Evolutionary conservation across 2,797 vertebrate genomes (phyloP).

Genomic region (Pseudocheirus occidentalis): DNA sequence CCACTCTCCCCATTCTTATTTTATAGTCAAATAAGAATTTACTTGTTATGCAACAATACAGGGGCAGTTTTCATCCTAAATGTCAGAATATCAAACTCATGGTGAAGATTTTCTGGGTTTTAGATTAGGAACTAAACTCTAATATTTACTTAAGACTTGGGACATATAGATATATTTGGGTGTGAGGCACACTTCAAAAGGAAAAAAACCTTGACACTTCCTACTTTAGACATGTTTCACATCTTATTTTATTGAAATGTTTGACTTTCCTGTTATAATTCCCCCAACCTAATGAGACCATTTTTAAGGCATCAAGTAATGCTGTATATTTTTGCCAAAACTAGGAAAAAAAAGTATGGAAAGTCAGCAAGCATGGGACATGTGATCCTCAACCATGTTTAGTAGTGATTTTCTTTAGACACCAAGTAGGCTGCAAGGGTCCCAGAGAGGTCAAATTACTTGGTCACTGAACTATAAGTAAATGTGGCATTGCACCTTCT

Average conservation of each 20-base stretch:
- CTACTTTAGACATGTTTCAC: neutral
- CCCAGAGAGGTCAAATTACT: neutral
- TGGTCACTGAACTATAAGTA: neutral
- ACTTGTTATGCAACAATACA: neutral
- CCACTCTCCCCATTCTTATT: neutral
- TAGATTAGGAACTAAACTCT: no score
- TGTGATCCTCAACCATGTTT: neutral
- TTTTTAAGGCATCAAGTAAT: neutral
- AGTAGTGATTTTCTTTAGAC: neutral
- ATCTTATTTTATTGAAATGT: neutral
- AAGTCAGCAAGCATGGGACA: neutral
- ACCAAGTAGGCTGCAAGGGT: neutral
- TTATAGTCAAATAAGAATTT: neutral
- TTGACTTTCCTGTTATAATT: neutral
- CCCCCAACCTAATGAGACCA: neutral
- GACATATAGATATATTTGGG: neutral
- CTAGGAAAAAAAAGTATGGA: neutral
- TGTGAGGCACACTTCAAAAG: neutral
- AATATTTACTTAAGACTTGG: neutral
- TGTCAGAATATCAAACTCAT: neutral
- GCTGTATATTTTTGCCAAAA: neutral
- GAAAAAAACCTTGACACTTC: neutral
- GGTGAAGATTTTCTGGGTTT: no score
- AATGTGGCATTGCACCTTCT: neutral
- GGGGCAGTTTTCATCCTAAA: neutral